Evolutionary conservation across 2,113 vertebrate genomes (phyloP), one percentile per base, ranked within the genome.

Genomic region (Podarcis cretensis): DNA sequence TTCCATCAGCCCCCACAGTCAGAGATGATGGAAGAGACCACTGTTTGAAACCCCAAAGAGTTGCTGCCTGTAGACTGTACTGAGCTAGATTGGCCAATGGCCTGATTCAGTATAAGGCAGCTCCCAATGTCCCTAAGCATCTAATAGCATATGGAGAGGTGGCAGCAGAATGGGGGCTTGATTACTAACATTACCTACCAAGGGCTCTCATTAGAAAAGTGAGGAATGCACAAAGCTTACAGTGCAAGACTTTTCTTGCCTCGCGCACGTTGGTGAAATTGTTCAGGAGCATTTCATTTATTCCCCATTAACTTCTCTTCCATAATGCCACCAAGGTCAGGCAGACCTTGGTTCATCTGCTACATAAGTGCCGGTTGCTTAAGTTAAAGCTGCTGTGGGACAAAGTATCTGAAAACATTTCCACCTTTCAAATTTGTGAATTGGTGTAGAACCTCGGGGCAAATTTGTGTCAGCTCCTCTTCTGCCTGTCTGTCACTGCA

Each of bases 341-440:
- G 13, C 0, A 90, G 91, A 95, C 92, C 88, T 96, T 95, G 89
- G 40, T 74, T 95, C 83, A 83, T 69, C 83, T 92, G 77, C 84
- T 94, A 25, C 13, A 0, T 76, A 91, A 90, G 30, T 81, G 78
- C 32, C 5, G 1, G 73, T 84, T 86, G 21, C 79, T 87, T 88
- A 88, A 91, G 59, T 69, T 59, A 90, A 90, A 89, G 63, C 9
- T 88, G 35, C 84, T 80, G 66, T 76, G 27, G 80, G 43, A 32
- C 18, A 88, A 65, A 81, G 5, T 13, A 0, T 81, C 35, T 69
- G 0, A 0, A 87, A 92, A 81, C 32, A 66, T 20, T 68, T 30
- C 54, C 78, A n/a, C 16, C 21, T 75, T 69, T 32, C 68, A 80
- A 10, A 82, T 85, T 18, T 75, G 54, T 37, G 57, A 37, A 88